These are phyloP conservation scores for Muscina levida DNA, from an alignment of 2,888 invertebrate species.

Conservation along the genomic window DNA sequence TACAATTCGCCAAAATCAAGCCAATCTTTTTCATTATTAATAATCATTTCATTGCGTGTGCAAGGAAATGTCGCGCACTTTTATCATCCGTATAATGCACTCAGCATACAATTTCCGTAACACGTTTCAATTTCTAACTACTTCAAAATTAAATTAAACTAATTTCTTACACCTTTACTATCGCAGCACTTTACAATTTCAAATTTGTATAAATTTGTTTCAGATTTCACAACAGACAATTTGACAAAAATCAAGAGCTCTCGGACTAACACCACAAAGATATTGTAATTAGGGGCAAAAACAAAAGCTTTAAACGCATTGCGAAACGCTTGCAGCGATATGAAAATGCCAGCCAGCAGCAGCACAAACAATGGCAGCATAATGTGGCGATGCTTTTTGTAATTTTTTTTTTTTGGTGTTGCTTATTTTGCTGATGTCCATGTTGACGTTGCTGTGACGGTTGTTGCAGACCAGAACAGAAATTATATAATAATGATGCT, in stretches of 20 bases:
- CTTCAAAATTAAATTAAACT: too few species aligned
- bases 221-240: constrained; percentile 10
- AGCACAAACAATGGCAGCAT: constrained; percentile 31
- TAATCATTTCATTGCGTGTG: too few species aligned
- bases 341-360: background rate
- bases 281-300: constrained; percentile 19
- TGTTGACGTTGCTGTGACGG: background rate
- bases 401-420: background rate
- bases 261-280: background rate
- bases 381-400: constrained; percentile 32
- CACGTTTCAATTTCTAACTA: too few species aligned
- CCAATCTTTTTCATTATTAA: too few species aligned
- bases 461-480: background rate
- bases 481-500: constrained; percentile 10
- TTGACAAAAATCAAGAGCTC: background rate
- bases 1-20: too few species aligned
- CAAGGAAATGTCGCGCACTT: too few species aligned
- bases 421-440: constrained; percentile 4
- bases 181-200: too few species aligned
- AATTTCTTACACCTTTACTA: too few species aligned
- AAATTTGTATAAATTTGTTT: background rate
- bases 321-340: constrained; percentile 37
- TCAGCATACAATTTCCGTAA: too few species aligned
- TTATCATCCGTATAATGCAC: too few species aligned
- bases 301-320: constrained; percentile 27